Percentiles rank a stretch among this genome's conserved stretches.
Evolutionary conservation across 2,797 vertebrate species (phyloP).

Genomic region (Mus minutoides): DNA sequence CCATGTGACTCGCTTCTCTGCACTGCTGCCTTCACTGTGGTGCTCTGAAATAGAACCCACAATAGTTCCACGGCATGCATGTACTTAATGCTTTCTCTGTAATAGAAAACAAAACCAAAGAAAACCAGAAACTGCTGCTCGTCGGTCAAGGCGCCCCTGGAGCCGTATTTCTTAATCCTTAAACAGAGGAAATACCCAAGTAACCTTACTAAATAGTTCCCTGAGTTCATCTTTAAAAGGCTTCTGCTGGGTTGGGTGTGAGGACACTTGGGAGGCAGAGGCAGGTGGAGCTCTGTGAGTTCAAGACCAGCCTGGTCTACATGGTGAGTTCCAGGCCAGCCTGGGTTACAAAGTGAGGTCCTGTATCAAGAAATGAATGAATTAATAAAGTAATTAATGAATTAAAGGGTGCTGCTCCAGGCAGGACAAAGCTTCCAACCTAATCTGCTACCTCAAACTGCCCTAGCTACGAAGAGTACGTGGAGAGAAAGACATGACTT

Average conservation of each 20-base stretch:
- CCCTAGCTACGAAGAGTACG: background rate
- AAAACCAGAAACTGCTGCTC: background rate
- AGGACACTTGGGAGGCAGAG: background rate
- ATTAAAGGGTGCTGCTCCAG: background rate
- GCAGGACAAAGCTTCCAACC: background rate
- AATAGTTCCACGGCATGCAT: background rate
- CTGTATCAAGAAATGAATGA: background rate
- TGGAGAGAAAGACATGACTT: background rate
- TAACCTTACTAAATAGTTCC: background rate
- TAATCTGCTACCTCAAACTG: background rate
- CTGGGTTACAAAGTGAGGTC: background rate
- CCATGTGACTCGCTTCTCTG: background rate
- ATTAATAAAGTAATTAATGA: background rate
- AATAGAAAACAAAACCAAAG: background rate
- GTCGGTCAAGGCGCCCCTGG: conserved; percentile 24
- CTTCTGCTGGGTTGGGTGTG: background rate
- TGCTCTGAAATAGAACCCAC: background rate
- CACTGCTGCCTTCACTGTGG: background rate
- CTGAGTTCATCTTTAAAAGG: background rate
- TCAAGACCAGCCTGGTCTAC: background rate
- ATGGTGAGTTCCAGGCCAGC: background rate
- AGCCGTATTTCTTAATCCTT: conserved; percentile 8
- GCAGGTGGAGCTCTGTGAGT: background rate
- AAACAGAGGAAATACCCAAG: background rate
- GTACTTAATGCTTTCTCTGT: background rate